These are phyloP conservation scores for Bellardia bayeri DNA, from an alignment of 2,888 invertebrate genomes.

Conservation along the genomic window DNA sequence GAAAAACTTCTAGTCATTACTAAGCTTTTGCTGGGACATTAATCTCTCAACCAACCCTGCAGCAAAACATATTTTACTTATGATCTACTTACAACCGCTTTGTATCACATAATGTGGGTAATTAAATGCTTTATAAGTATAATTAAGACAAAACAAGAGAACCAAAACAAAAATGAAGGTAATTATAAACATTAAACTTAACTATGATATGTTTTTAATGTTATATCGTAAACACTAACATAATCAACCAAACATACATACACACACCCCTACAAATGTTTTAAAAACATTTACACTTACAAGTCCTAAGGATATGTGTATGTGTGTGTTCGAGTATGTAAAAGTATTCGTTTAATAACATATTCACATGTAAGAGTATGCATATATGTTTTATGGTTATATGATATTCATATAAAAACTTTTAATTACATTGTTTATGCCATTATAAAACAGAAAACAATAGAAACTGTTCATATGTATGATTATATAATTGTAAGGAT, in stretches of 20 bases:
- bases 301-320: background rate
- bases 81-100: conserved; percentile 40
- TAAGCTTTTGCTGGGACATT: no score
- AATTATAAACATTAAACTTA: conserved; percentile 53
- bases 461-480: background rate
- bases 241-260: background rate
- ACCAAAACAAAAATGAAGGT: conserved; percentile 11
- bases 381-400: conserved; percentile 24
- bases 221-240: conserved; percentile 2
- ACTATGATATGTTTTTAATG: conserved; percentile 40
- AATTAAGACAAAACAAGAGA: conserved; percentile 18
- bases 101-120: conserved; percentile 47
- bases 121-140: conserved; percentile 62
- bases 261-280: background rate
- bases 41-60: background rate
- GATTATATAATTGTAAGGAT: background rate
- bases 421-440: conserved; percentile 49
- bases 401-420: conserved; percentile 51
- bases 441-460: background rate
- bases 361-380: conserved; percentile 15
- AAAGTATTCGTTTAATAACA: conserved; percentile 15
- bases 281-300: no score
- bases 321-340: background rate
- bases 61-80: conserved; percentile 31
- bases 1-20: no score